A percentile compares a stretch with the other conserved stretches of the same genome.
Conservation (phyloP, 2,888 invertebrate genomes). For the Dendrolimus pini region DNA sequence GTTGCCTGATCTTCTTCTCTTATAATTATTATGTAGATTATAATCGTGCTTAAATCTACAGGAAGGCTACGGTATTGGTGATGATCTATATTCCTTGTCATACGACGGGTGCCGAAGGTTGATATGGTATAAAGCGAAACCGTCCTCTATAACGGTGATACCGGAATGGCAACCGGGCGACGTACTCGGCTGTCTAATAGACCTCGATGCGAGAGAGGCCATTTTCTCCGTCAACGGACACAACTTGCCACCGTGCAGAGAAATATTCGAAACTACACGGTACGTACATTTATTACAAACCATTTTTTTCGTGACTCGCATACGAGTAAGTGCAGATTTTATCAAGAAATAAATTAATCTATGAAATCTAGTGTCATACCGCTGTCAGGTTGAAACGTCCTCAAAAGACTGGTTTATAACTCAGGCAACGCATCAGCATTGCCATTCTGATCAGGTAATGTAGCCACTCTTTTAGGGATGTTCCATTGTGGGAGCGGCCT, state of each 20-base stretch:
- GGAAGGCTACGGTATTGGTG: slow-evolving; percentile 97
- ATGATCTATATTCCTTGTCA: slow-evolving; percentile 91
- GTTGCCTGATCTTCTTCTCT: no score
- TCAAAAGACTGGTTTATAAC: no score
- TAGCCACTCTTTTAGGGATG: no score
- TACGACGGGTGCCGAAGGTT: slow-evolving; percentile 95
- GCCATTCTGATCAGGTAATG: no score
- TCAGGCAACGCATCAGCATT: no score
- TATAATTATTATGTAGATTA: no score
- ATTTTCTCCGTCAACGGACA: slow-evolving; percentile 90
- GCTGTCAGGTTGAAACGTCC: no score
- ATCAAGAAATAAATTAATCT: no score
- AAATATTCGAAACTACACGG: slow-evolving; percentile 87
- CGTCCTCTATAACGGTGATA: slow-evolving; percentile 74
- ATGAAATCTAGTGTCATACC: no score
- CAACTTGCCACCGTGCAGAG: slow-evolving; percentile 80
- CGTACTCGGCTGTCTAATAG: slow-evolving; percentile 89
- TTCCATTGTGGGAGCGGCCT: no score
- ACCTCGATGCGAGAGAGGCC: slow-evolving; percentile 83
- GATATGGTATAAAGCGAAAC: slow-evolving; percentile 91
- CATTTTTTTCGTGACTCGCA: no score
- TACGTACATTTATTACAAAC: slow-evolving; percentile 35
- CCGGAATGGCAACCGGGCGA: slow-evolving; percentile 90
- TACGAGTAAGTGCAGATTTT: slow-evolving; percentile 7
- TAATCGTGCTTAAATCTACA: slow-evolving; percentile 31